These are phyloP conservation scores for Halichondria panicea DNA, from an alignment of 37 sponge, comb jelly and placozoan genomes.

Conservation along the genomic window DNA sequence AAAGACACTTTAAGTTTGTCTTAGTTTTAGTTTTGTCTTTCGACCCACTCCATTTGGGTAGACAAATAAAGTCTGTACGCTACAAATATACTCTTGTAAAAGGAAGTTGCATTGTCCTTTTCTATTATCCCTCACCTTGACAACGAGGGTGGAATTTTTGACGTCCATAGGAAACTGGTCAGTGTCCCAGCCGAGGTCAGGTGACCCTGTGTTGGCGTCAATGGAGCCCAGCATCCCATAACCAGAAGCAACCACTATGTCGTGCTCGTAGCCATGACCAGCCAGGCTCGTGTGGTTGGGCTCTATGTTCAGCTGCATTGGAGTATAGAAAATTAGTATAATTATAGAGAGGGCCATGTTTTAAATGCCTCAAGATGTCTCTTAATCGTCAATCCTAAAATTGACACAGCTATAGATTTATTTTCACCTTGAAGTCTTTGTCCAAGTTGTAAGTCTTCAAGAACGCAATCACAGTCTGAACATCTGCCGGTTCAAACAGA, in stretches of 20 bases:
- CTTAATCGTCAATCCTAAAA: not conserved
- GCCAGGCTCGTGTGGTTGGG: constrained; percentile 80
- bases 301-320: constrained; percentile 65
- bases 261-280: constrained; percentile 71
- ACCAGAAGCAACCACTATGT: constrained; percentile 66
- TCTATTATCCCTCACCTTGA: constrained; percentile 73
- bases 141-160: constrained; percentile 55
- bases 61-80: not conserved
- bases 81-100: constrained; percentile 2
- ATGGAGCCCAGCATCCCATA: constrained; percentile 66
- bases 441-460: constrained; percentile 59
- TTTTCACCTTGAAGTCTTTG: constrained; percentile 59
- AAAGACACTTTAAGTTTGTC: not conserved
- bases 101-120: too few species aligned
- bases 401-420: not conserved
- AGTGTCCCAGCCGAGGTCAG: constrained; percentile 80
- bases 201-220: constrained; percentile 73
- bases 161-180: constrained; percentile 82
- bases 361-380: not conserved
- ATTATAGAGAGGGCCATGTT: not conserved
- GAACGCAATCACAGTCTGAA: constrained; percentile 71
- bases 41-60: not conserved
- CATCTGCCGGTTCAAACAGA: constrained; percentile 27
- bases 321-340: not conserved
- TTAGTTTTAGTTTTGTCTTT: not conserved